Percentiles rank a stretch among this genome's conserved stretches.
phyloP scores from a whole-genome alignment of 2,113 vertebrate genomes.

The Lepisosteus oculatus region DNA sequence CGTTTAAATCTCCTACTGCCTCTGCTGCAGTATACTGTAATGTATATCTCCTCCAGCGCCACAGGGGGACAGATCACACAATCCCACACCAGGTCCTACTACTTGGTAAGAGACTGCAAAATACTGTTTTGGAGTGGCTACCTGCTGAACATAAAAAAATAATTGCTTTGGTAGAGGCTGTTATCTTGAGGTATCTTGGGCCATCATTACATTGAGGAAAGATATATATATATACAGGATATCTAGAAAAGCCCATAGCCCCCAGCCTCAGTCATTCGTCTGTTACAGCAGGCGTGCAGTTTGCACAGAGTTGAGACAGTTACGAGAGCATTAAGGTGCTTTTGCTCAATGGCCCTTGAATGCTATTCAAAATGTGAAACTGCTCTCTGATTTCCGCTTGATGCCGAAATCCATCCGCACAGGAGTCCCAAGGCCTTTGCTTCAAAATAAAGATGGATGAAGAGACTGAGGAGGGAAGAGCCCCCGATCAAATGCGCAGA shows the following conservation, averaged over 20 bases:
- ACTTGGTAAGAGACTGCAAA: too few relatives aligned
- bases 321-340: constrained; percentile 59
- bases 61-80: too few relatives aligned
- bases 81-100: too few relatives aligned
- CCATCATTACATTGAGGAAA: too few relatives aligned
- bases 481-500: neutral
- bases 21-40: too few relatives aligned
- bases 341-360: constrained; percentile 70
- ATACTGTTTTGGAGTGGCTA: too few relatives aligned
- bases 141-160: too few relatives aligned
- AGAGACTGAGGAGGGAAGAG: neutral
- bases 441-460: constrained; percentile 1
- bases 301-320: constrained; percentile 47
- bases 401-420: constrained; percentile 20
- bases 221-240: neutral
- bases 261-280: neutral
- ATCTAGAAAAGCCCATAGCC: constrained; percentile 1
- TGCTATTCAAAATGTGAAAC: constrained; percentile 57
- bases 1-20: too few relatives aligned
- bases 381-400: constrained; percentile 63
- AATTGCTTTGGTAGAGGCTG: too few relatives aligned
- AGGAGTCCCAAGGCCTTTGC: neutral
- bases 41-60: too few relatives aligned
- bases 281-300: neutral
- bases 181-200: too few relatives aligned